Conservation (phyloP, 2,888 invertebrate genomes). For the Ennomos quercinarius region DNA sequence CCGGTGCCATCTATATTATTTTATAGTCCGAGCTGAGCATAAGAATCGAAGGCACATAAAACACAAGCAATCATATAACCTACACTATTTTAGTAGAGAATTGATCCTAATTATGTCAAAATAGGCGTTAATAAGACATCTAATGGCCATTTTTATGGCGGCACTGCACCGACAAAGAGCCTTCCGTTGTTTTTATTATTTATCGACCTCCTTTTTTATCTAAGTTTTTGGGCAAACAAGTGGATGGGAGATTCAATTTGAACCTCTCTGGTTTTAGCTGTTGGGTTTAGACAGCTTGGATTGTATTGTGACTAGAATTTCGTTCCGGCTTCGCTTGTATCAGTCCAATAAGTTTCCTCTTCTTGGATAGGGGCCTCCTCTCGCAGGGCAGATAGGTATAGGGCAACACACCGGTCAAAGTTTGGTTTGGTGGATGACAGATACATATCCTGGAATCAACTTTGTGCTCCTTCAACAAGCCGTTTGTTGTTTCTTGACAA, state of each 20-base stretch:
- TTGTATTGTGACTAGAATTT: neutral
- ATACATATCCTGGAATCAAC: no score
- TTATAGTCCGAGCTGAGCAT: no score
- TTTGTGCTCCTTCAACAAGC: no score
- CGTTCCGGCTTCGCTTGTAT: no score
- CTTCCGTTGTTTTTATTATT: slow-evolving; percentile 66
- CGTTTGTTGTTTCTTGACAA: no score
- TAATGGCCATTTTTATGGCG: slow-evolving; percentile 79
- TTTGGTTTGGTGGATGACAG: no score
- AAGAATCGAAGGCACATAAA: slow-evolving; percentile 36
- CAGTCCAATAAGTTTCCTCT: no score
- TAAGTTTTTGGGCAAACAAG: slow-evolving; percentile 80
- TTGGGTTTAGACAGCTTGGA: neutral
- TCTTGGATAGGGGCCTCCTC: no score
- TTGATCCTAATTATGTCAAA: slow-evolving; percentile 83
- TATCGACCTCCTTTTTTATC: slow-evolving; percentile 76
- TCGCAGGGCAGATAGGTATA: no score
- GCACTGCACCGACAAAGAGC: slow-evolving; percentile 74
- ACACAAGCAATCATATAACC: slow-evolving; percentile 76
- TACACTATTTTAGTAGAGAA: slow-evolving; percentile 64
- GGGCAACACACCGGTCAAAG: no score
- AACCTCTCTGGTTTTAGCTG: slow-evolving; percentile 41
- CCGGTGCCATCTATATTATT: no score
- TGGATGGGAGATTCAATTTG: slow-evolving; percentile 57
- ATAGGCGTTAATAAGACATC: slow-evolving; percentile 83